These are phyloP conservation scores for Heliothis subflexa DNA, from an alignment of 1,140 invertebrate genomes.

Conservation along the genomic window DNA sequence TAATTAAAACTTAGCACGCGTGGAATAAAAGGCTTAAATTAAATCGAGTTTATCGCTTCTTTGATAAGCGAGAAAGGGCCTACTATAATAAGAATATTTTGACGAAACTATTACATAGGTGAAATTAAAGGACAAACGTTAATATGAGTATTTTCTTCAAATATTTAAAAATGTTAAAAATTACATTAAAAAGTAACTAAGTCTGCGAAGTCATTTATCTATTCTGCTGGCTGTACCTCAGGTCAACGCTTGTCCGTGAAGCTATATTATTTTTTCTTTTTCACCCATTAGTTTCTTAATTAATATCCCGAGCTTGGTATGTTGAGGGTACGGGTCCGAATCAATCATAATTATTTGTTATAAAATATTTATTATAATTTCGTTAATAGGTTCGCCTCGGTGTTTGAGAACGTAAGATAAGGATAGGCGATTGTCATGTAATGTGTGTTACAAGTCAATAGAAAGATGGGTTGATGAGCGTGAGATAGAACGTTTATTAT, in stretches of 20 bases:
- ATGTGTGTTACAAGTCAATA: conserved; percentile 4
- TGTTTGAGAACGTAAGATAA: neutral
- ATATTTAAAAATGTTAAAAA: neutral
- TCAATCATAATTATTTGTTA: conserved; percentile 75
- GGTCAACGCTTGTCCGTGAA: conserved; percentile 58
- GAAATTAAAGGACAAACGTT: neutral
- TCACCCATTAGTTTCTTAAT: conserved; percentile 77
- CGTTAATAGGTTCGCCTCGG: conserved; percentile 31
- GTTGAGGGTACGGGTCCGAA: conserved; percentile 64
- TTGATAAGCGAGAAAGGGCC: neutral
- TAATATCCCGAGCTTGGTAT: conserved; percentile 66
- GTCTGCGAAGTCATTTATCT: neutral
- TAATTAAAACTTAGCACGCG: conserved; percentile 18
- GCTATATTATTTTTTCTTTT: conserved; percentile 62
- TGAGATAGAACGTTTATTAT: neutral
- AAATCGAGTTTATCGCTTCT: neutral
- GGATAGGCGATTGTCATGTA: neutral
- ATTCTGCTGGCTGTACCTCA: conserved; percentile 57
- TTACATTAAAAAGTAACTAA: no score
- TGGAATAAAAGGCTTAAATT: conserved; percentile 19
- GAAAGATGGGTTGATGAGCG: neutral
- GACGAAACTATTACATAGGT: neutral
- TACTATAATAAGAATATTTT: neutral
- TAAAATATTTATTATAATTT: conserved; percentile 68
- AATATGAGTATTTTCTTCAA: neutral